phyloP scores from a whole-genome alignment of 2,797 vertebrate genomes.

The Argya squamiceps region DNA sequence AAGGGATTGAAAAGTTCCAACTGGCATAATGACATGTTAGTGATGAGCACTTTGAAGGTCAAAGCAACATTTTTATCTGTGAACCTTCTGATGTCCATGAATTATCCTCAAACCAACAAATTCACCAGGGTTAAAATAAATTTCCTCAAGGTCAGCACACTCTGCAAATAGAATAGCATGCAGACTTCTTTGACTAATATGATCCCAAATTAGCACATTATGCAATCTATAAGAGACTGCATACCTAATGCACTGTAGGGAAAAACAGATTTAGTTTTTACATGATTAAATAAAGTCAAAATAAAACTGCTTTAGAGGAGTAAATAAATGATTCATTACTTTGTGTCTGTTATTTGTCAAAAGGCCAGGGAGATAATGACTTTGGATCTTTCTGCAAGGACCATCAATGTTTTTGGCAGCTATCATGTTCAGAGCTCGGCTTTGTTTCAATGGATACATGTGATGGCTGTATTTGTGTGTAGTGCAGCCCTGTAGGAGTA shows the following conservation, averaged over 20 bases:
- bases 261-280: background rate
- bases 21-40: slow-evolving; percentile 30
- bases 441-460: background rate
- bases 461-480: background rate
- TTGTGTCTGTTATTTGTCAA: background rate
- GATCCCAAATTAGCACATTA: slow-evolving; percentile 18
- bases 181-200: background rate
- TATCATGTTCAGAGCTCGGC: background rate
- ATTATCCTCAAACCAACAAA: slow-evolving; percentile 32
- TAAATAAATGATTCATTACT: slow-evolving; percentile 19
- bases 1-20: slow-evolving; percentile 31
- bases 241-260: background rate
- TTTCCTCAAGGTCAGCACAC: slow-evolving; percentile 24
- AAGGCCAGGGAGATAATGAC: background rate
- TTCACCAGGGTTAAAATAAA: slow-evolving; percentile 42
- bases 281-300: slow-evolving; percentile 12
- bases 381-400: background rate
- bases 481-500: background rate
- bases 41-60: slow-evolving; percentile 41
- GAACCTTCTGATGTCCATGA: background rate
- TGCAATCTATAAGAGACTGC: background rate
- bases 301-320: slow-evolving; percentile 7
- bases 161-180: slow-evolving; percentile 2
- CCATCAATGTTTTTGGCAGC: background rate
- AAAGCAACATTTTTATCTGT: slow-evolving; percentile 25